Percentiles rank a stretch among this genome's conserved stretches.
phyloP scores from a whole-genome alignment of 2,113 vertebrate genomes.

The Eulemur macaco region DNA sequence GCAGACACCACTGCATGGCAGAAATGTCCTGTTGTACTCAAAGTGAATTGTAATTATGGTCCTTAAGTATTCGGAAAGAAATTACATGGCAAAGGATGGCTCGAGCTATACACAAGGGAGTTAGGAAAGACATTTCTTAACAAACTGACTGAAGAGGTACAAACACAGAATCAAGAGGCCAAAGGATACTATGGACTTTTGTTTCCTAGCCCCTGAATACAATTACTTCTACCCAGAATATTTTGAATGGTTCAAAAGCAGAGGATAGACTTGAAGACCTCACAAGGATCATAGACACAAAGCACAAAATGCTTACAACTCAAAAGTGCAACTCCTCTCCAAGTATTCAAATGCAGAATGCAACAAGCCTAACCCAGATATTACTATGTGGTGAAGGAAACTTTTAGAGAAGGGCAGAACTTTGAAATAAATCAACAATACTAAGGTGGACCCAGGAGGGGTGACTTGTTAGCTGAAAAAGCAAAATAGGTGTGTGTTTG shows the following conservation, averaged over 20 bases:
- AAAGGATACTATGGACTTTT: neutral
- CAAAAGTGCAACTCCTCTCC: neutral
- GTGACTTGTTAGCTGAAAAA: neutral
- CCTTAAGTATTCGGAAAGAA: conserved; percentile 1
- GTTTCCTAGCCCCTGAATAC: neutral
- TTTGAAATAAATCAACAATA: neutral
- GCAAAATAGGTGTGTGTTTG: neutral
- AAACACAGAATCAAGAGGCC: neutral
- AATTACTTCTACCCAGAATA: neutral
- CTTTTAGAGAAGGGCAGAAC: neutral
- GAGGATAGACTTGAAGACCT: neutral
- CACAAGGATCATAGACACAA: neutral
- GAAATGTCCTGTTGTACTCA: neutral
- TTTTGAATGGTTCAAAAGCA: neutral
- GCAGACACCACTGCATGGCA: neutral
- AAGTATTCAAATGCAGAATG: neutral
- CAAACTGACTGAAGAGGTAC: neutral
- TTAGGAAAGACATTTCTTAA: neutral
- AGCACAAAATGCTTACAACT: neutral
- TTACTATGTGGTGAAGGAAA: neutral
- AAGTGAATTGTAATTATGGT: neutral
- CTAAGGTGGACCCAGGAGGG: neutral
- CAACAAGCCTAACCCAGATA: neutral
- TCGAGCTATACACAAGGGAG: neutral
- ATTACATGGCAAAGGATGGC: neutral